phyloP scores from a whole-genome alignment of 2,888 invertebrate species.

The Crioceris asparagi region DNA sequence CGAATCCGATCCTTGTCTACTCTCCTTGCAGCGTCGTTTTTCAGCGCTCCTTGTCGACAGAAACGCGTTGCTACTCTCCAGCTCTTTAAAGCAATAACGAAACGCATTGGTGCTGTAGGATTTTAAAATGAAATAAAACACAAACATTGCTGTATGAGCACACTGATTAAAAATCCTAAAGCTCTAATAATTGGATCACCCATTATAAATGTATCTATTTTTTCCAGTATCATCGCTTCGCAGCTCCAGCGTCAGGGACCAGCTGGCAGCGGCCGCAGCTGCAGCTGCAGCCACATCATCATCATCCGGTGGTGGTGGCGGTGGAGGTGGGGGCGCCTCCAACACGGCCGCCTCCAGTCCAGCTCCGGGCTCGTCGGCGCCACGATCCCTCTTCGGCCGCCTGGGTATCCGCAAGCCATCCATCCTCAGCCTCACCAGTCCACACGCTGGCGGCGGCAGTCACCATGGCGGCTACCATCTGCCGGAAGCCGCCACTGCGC shows the following conservation, averaged over 20 bases:
- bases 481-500: slow-evolving; percentile 53
- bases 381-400: slow-evolving; percentile 67
- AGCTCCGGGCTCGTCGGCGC: slow-evolving; percentile 39
- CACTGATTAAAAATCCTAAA: too few relatives aligned
- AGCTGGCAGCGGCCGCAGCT: slow-evolving; percentile 41
- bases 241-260: slow-evolving; percentile 50
- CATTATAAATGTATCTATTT: too few relatives aligned
- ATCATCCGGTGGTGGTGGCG: background rate
- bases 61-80: too few relatives aligned
- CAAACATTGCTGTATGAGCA: too few relatives aligned
- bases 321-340: background rate
- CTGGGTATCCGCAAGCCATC: slow-evolving; percentile 83
- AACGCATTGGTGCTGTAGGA: too few relatives aligned
- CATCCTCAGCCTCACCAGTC: slow-evolving; percentile 68
- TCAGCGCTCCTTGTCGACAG: too few relatives aligned
- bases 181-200: too few relatives aligned
- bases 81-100: too few relatives aligned
- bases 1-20: too few relatives aligned
- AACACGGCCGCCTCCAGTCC: slow-evolving; percentile 34
- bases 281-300: slow-evolving; percentile 32
- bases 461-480: slow-evolving; percentile 12
- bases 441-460: slow-evolving; percentile 40
- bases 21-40: too few relatives aligned
- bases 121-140: too few relatives aligned
- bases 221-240: slow-evolving; percentile 30